Evolutionary conservation across 2,888 invertebrate species (phyloP), one percentile per base, ranked within the genome.

Genomic region (Pseudeuparius sepicola): DNA sequence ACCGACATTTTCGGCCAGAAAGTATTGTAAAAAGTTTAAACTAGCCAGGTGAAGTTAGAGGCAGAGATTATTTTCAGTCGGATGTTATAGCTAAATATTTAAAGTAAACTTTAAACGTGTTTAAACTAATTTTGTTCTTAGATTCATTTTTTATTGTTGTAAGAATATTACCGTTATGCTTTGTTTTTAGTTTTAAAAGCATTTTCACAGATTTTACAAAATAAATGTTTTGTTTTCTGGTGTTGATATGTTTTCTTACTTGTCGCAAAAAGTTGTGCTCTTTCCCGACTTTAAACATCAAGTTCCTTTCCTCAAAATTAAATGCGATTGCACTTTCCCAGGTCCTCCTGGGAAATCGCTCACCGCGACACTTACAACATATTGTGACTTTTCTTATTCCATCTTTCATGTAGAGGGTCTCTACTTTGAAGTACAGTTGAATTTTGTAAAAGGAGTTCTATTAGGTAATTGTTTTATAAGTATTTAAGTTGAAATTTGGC

Each of bases 81-180:
- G 20, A 20, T 20, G n/a, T 20, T 20, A 20, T 20, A 20, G 20
- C 20, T n/a, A 20, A 20, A 20, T 20, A 20, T 20, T 20, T 20
- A 6, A 20, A 20, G 20, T 20, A n/a, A 20, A 20, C 7, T 20
- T 20, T 20, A 20, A 7, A 20, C 7, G 6, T n/a, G 20, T 20
- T 20, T 20, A 20, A 20, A 20, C n/a, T n/a, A 20, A 20, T 20
- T 20, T 20, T 20, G 20, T 20, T 20, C n/a, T 20, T 20, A 20
- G 20, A 7, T 20, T 20, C 6, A n/a, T 20, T 20, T 20, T 20
- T 20, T 20, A n/a, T 7, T 20, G 20, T 20, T n/a, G n/a, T 20
- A 20, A 20, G 20, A 20, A n/a, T 20, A 20, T 20, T 20, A 20
- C 6, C n/a, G n/a, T 20, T 20, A n/a, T n/a, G 7, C 20, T 20